Evolutionary conservation across 1,140 invertebrate genomes (phyloP), one percentile per base, ranked within the genome.

Genomic region (Tetragonula clypearis): DNA sequence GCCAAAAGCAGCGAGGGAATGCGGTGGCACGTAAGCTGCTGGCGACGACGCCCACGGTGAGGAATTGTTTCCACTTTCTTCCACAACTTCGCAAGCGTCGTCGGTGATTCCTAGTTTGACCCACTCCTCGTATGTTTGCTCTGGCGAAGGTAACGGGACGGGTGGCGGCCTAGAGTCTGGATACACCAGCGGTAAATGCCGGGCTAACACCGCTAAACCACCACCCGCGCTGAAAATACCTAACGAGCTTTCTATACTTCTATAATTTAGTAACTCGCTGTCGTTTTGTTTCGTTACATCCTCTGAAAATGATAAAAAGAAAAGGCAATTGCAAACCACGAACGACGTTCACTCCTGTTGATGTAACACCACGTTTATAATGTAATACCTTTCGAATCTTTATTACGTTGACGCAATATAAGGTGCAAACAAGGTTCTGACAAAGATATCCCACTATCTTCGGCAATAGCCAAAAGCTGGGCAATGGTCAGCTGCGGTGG

Each of bases 1-100:
- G 11, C 98, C 98, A 93, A 99, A 98, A 3, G 98, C 98, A 17
- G 98, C 97, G 55, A 99, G 95, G 53, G 98, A 98, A 94, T 99
- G 98, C 35, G 98, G 97, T 6, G 98, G 98, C 56, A 99, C 97
- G 88, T 96, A 93, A 49, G 95, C 92, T 72, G 94, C 86, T 74
- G 94, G 95, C 49, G 95, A 93, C 4, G 94, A 91, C 2, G 95
- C 90, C 84, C 92, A 93, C 4, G 94, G 91, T 85, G 93, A 86
- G 4, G 89, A 92, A 60, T 75, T 91, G 11, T 89, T 93, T 30
- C 94, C 93, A 11, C 94, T 93, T 87, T 96, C 96, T 66, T 96
- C 96, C 9, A 95, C 76, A 84, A 96, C 97, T 92, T 97, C 97
- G 92, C 97, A 97, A 55, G 96, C 96, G 62, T 97, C 97, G 84